These are phyloP conservation scores for Thereva unica DNA, from an alignment of 2,888 invertebrate species.

Conservation along the genomic window DNA sequence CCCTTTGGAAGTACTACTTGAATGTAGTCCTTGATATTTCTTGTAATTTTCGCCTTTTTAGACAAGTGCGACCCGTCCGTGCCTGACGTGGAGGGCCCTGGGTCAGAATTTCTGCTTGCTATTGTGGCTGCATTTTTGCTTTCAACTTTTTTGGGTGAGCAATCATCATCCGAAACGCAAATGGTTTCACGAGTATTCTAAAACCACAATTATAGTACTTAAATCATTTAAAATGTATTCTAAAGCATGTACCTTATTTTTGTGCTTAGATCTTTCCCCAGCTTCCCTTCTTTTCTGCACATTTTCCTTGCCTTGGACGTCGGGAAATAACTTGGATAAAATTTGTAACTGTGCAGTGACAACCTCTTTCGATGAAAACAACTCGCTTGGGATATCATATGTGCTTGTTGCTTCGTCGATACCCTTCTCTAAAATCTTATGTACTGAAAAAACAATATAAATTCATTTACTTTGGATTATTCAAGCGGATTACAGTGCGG, in stretches of 20 bases:
- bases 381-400: conserved; percentile 63
- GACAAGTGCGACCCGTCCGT: conserved; percentile 48
- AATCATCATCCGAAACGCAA: conserved; percentile 7
- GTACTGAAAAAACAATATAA: conserved; percentile 61
- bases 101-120: conserved; percentile 15
- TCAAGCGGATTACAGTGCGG: conserved; percentile 68
- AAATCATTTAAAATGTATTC: neutral
- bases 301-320: conserved; percentile 30
- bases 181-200: neutral
- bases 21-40: conserved; percentile 58
- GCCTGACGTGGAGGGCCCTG: conserved; percentile 37
- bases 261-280: neutral
- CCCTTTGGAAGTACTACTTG: conserved; percentile 64
- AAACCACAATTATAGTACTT: neutral
- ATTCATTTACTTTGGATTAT: conserved; percentile 17
- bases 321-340: conserved; percentile 54
- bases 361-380: conserved; percentile 60
- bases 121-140: neutral
- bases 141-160: neutral
- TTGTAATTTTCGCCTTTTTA: conserved; percentile 52
- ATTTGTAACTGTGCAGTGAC: conserved; percentile 68
- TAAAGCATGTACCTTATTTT: neutral
- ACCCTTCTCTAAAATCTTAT: conserved; percentile 63
- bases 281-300: neutral
- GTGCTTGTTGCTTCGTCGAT: conserved; percentile 54